Evolutionary conservation across 2,113 vertebrate genomes (phyloP).

Genomic region (Hyaena hyaena): DNA sequence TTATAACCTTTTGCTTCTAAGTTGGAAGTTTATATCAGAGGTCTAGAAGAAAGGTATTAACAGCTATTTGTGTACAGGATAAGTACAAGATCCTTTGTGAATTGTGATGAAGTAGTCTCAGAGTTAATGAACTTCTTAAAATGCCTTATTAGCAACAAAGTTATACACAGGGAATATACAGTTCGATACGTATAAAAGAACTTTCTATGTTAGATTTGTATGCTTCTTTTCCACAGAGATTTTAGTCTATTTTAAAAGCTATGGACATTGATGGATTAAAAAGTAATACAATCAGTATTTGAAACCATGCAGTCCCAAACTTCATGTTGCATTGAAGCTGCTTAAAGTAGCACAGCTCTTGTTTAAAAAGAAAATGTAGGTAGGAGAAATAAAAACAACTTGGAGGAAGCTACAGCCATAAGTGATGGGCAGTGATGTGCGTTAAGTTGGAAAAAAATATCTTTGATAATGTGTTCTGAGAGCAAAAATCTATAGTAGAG

Average conservation of each 20-base stretch:
- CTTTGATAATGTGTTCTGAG: conserved; percentile 38
- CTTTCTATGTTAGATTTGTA: not conserved
- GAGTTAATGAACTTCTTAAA: conserved; percentile 42
- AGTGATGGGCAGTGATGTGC: conserved; percentile 39
- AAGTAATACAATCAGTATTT: not conserved
- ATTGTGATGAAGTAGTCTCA: not conserved
- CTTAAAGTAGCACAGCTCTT: not conserved
- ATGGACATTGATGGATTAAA: conserved; percentile 21
- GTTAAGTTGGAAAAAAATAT: conserved; percentile 40
- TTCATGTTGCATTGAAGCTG: not conserved
- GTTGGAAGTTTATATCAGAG: not conserved
- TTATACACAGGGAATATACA: not conserved
- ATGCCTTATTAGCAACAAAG: not conserved
- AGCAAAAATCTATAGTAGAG: conserved; percentile 32
- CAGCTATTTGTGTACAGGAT: not conserved
- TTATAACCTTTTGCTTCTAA: not conserved
- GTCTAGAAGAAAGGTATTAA: not conserved
- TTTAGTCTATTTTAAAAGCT: conserved; percentile 15
- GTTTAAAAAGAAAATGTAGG: conserved; percentile 28
- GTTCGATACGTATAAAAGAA: not conserved
- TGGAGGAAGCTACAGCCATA: not conserved
- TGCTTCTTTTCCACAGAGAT: not conserved
- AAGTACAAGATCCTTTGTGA: not conserved
- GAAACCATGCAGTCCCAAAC: conserved; percentile 3
- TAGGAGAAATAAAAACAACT: conserved; percentile 8